Conservation (phyloP, 2,113 vertebrate species). For the Amphiprion ocellaris region DNA sequence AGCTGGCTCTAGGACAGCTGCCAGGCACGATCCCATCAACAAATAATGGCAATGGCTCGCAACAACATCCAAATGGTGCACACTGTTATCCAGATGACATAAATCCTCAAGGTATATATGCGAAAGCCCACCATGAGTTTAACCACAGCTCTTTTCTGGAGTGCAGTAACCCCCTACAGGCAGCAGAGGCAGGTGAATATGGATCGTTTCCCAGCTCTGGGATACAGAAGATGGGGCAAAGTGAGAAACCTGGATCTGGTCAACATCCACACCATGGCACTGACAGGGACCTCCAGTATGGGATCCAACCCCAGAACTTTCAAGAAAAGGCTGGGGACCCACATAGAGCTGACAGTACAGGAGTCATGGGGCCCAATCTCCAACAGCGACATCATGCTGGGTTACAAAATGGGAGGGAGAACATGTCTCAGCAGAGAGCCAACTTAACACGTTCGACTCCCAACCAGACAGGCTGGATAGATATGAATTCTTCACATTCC, state of each 20-base stretch:
- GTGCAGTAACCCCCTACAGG: conserved; percentile 68
- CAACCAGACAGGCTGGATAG: conserved; percentile 88
- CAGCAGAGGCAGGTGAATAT: conserved; percentile 69
- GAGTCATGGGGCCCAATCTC: conserved; percentile 36
- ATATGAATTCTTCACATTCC: conserved; percentile 84
- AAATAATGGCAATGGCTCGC: conserved; percentile 81
- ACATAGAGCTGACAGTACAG: conserved; percentile 49
- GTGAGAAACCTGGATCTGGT: conserved; percentile 63
- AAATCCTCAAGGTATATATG: conserved; percentile 84
- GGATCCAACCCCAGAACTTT: conserved; percentile 62
- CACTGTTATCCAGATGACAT: conserved; percentile 81
- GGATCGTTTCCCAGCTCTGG: conserved; percentile 73
- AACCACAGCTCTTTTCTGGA: conserved; percentile 83
- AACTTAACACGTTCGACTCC: conserved; percentile 52
- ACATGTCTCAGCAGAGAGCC: conserved; percentile 61
- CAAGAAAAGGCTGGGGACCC: conserved; percentile 63
- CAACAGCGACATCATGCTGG: conserved; percentile 58
- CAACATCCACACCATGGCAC: conserved; percentile 56
- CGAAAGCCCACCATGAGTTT: conserved; percentile 84
- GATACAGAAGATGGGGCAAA: conserved; percentile 77
- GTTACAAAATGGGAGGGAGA: conserved; percentile 78
- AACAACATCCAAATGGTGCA: conserved; percentile 81
- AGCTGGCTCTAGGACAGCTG: conserved; percentile 71
- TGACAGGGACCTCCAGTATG: conserved; percentile 64
- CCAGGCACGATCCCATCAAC: conserved; percentile 80